These are phyloP conservation scores for Pterocles gutturalis DNA, from an alignment of 2,113 vertebrate species.

Conservation along the genomic window DNA sequence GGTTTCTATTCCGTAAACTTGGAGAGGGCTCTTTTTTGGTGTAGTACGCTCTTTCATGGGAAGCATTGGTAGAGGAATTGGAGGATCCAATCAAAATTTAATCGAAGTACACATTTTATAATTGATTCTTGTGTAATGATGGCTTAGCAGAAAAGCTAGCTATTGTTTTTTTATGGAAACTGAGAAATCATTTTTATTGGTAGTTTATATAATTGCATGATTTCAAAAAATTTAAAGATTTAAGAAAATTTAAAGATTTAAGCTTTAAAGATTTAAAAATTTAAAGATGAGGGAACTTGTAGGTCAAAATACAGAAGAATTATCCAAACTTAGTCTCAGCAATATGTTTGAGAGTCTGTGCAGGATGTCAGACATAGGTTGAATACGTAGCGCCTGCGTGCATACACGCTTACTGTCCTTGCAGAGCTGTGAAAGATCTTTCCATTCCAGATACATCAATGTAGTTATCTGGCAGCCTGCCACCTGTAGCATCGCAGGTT, in stretches of 20 bases:
- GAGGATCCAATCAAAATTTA: background rate
- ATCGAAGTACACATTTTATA: background rate
- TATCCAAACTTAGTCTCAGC: background rate
- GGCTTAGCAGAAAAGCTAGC: background rate
- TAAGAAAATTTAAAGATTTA: background rate
- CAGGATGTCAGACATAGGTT: background rate
- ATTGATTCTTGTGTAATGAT: background rate
- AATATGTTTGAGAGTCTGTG: background rate
- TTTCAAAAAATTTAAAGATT: background rate
- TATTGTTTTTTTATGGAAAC: background rate
- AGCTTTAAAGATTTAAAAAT: background rate
- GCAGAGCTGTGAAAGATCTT: background rate
- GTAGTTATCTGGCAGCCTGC: background rate
- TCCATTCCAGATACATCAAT: background rate
- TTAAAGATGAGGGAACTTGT: background rate
- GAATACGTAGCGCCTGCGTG: fast-evolving
- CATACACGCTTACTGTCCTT: background rate
- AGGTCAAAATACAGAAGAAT: background rate
- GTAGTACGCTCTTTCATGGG: background rate
- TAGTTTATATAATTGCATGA: background rate
- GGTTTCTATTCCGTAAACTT: background rate
- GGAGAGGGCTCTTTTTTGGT: background rate
- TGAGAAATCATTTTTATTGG: background rate
- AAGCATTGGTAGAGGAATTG: background rate
- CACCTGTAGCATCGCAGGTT: background rate